phyloP scores from a whole-genome alignment of 1,140 invertebrate genomes.

The Mycetomoellerius zeteki region DNA sequence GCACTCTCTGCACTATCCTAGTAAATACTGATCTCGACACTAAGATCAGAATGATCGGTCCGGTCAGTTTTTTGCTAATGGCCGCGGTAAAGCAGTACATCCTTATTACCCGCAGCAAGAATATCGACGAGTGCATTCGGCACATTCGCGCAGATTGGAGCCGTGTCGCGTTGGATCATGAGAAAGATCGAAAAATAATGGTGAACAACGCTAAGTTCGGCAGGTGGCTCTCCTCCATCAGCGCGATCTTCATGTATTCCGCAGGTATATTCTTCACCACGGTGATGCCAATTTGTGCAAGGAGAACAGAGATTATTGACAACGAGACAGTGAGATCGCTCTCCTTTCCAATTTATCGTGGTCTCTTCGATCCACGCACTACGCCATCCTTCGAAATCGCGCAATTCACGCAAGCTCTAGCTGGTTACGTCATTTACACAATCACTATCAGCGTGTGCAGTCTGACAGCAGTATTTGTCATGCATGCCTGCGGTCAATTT shows the following conservation, averaged over 20 bases:
- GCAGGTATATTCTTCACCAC: slow-evolving; percentile 81
- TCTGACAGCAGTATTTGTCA: slow-evolving; percentile 71
- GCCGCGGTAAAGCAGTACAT: slow-evolving; percentile 66
- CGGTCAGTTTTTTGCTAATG: slow-evolving; percentile 69
- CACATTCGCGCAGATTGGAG: slow-evolving; percentile 63
- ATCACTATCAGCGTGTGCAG: slow-evolving; percentile 69
- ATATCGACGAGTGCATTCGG: slow-evolving; percentile 63
- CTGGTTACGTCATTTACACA: slow-evolving; percentile 68
- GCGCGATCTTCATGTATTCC: slow-evolving; percentile 78
- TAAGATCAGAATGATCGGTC: slow-evolving; percentile 68
- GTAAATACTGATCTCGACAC: slow-evolving; percentile 47
- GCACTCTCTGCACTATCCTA: slow-evolving; percentile 57
- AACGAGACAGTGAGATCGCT: slow-evolving; percentile 70
- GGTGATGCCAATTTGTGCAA: slow-evolving; percentile 77
- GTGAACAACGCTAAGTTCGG: slow-evolving; percentile 64
- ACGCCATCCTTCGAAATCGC: slow-evolving; percentile 73
- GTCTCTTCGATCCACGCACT: slow-evolving; percentile 56
- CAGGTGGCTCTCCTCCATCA: slow-evolving; percentile 64
- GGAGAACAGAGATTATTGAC: slow-evolving; percentile 65
- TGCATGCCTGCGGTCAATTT: slow-evolving; percentile 75
- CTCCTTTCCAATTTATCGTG: slow-evolving; percentile 66
- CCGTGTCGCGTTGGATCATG: not conserved
- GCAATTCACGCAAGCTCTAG: slow-evolving; percentile 63
- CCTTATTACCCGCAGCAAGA: slow-evolving; percentile 20
- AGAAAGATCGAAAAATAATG: slow-evolving; percentile 59